Percentiles rank a stretch among this genome's conserved stretches.
These are phyloP conservation scores for Sebastes oblongus DNA, from an alignment of 2,797 vertebrate genomes.

Conservation along the genomic window DNA sequence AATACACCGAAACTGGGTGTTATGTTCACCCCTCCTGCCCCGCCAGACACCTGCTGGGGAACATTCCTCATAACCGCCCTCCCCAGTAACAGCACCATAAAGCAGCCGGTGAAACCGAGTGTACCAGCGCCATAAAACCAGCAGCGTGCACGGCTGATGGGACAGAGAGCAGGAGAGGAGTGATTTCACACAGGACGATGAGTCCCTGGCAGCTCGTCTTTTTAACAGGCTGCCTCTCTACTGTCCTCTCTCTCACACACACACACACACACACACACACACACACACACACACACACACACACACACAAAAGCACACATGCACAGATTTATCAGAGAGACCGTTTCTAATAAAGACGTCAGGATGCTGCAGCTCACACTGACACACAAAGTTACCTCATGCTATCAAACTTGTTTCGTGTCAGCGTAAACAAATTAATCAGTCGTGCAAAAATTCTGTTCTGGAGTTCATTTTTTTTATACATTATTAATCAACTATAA, in stretches of 20 bases:
- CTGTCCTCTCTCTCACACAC: not conserved
- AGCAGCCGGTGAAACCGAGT: conserved; percentile 34
- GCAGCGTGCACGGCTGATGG: conserved; percentile 9
- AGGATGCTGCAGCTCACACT: not conserved
- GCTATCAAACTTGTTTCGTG: not conserved
- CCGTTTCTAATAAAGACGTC: conserved; percentile 2
- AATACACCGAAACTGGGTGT: not conserved
- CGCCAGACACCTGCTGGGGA: not conserved
- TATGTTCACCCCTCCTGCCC: not conserved
- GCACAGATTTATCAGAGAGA: not conserved
- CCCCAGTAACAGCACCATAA: conserved; percentile 38
- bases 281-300: not conserved
- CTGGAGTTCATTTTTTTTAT: not conserved
- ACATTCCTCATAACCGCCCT: not conserved
- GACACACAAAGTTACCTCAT: not conserved
- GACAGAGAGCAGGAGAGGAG: conserved; percentile 9
- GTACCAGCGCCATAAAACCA: conserved; percentile 33
- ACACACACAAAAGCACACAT: not conserved
- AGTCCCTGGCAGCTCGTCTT: conserved; percentile 28
- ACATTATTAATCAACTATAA: not conserved
- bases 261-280: too few relatives aligned
- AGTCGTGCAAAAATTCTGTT: not conserved
- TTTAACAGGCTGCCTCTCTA: conserved; percentile 10
- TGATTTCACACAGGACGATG: conserved; percentile 27
- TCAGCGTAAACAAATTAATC: not conserved